phyloP scores from a whole-genome alignment of 2,888 invertebrate genomes.

The Stenodera caucasica region DNA sequence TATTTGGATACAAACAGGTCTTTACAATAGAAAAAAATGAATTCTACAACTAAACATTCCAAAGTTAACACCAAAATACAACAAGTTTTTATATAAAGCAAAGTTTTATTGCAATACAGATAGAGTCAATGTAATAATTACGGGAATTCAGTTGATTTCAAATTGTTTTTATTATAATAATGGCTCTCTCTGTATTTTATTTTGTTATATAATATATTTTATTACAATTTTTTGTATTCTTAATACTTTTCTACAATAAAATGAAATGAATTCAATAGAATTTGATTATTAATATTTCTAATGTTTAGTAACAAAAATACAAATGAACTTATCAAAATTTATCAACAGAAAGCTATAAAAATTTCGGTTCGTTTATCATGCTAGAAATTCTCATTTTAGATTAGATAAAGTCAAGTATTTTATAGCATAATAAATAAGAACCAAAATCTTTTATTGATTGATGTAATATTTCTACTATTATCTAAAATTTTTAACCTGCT shows the following conservation, averaged over 20 bases:
- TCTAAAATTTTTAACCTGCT: not conserved
- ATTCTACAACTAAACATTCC: not conserved
- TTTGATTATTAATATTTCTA: conserved; percentile 1
- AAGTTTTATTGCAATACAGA: conserved; percentile 1
- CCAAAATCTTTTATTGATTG: conserved; percentile 14
- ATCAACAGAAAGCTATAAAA: conserved; percentile 33
- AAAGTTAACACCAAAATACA: conserved; percentile 6
- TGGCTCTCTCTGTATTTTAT: not conserved
- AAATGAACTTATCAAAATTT: not conserved
- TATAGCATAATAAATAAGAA: conserved; percentile 24
- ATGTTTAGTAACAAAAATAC: conserved; percentile 4
- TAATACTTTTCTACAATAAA: not conserved
- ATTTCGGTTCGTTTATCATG: conserved; percentile 51
- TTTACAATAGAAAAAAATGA: too few relatives aligned
- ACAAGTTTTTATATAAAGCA: not conserved
- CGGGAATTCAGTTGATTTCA: not conserved
- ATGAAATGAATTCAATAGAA: not conserved
- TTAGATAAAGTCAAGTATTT: not conserved
- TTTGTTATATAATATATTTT: not conserved
- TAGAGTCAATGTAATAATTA: not conserved
- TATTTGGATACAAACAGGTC: too few relatives aligned
- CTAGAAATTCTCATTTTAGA: conserved; percentile 12
- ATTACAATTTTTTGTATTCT: conserved; percentile 2
- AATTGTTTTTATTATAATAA: not conserved
- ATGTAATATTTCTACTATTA: conserved; percentile 9